These are phyloP conservation scores for Zaprionus tsacasi DNA, from an alignment of 1,140 invertebrate genomes.

Conservation along the genomic window DNA sequence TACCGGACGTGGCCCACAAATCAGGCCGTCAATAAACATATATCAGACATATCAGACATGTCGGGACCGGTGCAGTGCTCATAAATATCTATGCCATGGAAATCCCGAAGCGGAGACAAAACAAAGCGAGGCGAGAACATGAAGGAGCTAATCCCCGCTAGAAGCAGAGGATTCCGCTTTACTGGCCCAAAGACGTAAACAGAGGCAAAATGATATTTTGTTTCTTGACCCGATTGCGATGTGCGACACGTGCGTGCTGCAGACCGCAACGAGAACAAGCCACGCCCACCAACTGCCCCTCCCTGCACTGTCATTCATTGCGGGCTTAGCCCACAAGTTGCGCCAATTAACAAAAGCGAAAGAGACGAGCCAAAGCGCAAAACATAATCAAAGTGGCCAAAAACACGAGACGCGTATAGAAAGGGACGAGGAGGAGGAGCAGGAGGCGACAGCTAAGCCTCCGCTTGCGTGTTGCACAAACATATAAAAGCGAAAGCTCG, in stretches of 20 bases:
- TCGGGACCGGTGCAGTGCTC: not conserved
- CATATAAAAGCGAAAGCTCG: conserved; percentile 39
- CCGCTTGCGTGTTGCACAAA: conserved; percentile 42
- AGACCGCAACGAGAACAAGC: not conserved
- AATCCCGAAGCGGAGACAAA: not conserved
- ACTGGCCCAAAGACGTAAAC: conserved; percentile 19
- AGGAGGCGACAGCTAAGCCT: not conserved
- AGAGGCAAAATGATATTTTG: conserved; percentile 38
- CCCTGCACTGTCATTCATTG: conserved; percentile 9
- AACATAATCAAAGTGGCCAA: conserved; percentile 39
- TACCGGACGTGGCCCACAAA: conserved; percentile 12
- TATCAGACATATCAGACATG: conserved; percentile 17
- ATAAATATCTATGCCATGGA: conserved; percentile 24
- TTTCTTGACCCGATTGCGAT: conserved; percentile 11
- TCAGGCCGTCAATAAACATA: conserved; percentile 23
- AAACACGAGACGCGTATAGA: conserved; percentile 18
- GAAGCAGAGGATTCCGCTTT: conserved; percentile 41
- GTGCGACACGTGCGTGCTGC: conserved; percentile 30
- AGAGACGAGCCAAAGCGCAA: conserved; percentile 29
- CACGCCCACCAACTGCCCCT: conserved; percentile 2
- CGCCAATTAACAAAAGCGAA: conserved; percentile 45
- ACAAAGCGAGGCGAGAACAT: conserved; percentile 4
- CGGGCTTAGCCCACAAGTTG: conserved; percentile 26
- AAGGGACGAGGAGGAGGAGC: not conserved
- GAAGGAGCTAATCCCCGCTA: conserved; percentile 24